Conservation (phyloP, 1,140 invertebrate genomes). For the Bilobella aurantiaca region DNA sequence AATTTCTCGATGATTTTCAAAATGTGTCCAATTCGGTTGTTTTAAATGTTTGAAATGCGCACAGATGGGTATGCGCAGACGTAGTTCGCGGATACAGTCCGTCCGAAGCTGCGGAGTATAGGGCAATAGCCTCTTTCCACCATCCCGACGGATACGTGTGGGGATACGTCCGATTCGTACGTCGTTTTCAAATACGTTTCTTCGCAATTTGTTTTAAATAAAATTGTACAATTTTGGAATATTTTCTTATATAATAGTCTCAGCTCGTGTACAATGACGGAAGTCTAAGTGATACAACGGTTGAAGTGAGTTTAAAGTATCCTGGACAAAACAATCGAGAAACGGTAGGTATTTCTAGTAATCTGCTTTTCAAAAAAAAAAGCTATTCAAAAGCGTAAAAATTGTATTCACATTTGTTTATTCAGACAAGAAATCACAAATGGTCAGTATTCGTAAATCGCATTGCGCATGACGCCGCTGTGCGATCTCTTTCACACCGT, state of each 20-base stretch:
- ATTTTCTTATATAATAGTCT: conserved; percentile 44
- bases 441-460: conserved; percentile 90
- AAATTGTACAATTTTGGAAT: conserved; percentile 2
- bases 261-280: conserved; percentile 78
- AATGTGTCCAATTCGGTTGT: neutral
- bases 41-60: conserved; percentile 10
- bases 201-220: too few species aligned
- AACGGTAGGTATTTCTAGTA: neutral
- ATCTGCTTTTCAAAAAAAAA: too few species aligned
- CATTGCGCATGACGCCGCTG: conserved; percentile 81
- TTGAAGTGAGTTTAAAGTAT: conserved; percentile 76
- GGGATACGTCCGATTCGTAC: conserved; percentile 75
- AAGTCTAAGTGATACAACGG: conserved; percentile 72
- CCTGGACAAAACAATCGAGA: conserved; percentile 67
- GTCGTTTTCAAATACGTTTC: conserved; percentile 16
- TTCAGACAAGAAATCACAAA: conserved; percentile 67
- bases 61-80: conserved; percentile 70
- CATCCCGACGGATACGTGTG: conserved; percentile 72
- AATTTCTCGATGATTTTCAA: neutral
- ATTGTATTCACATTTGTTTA: conserved; percentile 5
- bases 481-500: conserved; percentile 61
- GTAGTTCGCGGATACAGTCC: conserved; percentile 65
- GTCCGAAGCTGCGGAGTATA: conserved; percentile 56
- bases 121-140: conserved; percentile 83
- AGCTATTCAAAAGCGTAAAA: neutral